phyloP scores from a whole-genome alignment of 2,113 vertebrate genomes.

The Gulo gulo region DNA sequence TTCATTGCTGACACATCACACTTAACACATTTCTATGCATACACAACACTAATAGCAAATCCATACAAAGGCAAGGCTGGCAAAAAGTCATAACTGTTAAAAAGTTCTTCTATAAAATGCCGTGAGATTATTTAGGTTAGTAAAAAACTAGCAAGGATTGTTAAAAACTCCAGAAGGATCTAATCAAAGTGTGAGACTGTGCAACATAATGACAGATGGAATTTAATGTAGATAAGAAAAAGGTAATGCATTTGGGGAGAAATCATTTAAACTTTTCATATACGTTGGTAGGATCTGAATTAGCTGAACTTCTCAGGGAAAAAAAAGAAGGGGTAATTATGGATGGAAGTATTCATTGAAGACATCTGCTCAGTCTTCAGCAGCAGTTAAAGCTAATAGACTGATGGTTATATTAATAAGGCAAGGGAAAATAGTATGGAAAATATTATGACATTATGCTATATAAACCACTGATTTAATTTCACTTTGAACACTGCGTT shows the following conservation, averaged over 20 bases:
- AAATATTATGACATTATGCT: constrained; percentile 79
- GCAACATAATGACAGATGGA: constrained; percentile 75
- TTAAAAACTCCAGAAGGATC: constrained; percentile 76
- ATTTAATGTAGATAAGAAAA: constrained; percentile 81
- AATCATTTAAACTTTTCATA: constrained; percentile 80
- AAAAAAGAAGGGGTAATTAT: constrained; percentile 75
- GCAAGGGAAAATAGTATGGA: constrained; percentile 74
- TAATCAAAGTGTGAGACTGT: constrained; percentile 77
- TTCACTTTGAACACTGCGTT: constrained; percentile 61
- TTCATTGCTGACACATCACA: constrained; percentile 33
- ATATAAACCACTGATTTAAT: constrained; percentile 73
- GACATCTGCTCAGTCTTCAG: constrained; percentile 77
- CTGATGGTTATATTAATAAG: constrained; percentile 80
- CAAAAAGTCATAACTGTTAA: constrained; percentile 75
- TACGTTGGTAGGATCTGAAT: constrained; percentile 73
- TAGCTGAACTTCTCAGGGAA: constrained; percentile 72
- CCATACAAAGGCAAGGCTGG: constrained; percentile 56
- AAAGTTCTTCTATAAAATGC: constrained; percentile 72
- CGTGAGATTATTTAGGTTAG: constrained; percentile 73
- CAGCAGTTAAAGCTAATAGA: constrained; percentile 78
- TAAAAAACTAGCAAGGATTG: constrained; percentile 70
- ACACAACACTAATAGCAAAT: constrained; percentile 60
- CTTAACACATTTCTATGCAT: constrained; percentile 47
- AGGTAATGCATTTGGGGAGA: constrained; percentile 78
- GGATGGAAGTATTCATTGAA: constrained; percentile 77